phyloP scores from a whole-genome alignment of 2,113 vertebrate species.

The Brachionichthys hirsutus region DNA sequence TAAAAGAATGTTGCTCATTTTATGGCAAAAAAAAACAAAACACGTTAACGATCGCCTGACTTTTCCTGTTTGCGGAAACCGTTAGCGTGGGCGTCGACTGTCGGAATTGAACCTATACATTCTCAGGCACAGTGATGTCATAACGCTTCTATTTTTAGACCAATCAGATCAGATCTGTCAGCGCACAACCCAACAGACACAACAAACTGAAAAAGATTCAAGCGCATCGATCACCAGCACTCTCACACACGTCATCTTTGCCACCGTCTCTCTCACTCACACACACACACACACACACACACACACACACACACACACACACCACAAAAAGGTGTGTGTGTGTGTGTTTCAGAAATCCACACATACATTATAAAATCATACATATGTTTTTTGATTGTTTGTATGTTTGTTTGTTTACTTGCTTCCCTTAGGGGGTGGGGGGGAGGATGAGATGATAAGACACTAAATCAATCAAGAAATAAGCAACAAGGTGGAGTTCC shows the following conservation, averaged over 20 bases:
- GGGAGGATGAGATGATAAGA: no score
- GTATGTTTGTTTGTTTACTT: no score
- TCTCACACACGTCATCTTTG: not conserved
- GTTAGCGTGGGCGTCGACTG: not conserved
- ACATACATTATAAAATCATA: no score
- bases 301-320: conserved; percentile 8
- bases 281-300: not conserved
- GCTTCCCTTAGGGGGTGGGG: no score
- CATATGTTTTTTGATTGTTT: no score
- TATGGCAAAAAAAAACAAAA: not conserved
- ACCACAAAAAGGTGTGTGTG: not conserved
- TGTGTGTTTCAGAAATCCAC: not conserved
- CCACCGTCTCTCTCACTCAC: not conserved
- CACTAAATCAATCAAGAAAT: no score
- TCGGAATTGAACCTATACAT: conserved; percentile 13
- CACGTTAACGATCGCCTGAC: not conserved
- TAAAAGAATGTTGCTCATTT: not conserved
- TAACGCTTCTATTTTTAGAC: not conserved
- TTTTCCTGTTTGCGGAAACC: not conserved
- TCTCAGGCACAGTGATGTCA: not conserved
- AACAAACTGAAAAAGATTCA: not conserved
- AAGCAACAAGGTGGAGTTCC: no score
- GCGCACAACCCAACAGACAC: not conserved
- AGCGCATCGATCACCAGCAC: conserved; percentile 10
- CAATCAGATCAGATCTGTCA: not conserved